Evolutionary conservation across 1,140 invertebrate species (phyloP), one percentile per base, ranked within the genome.

Genomic region (Heliconius hewitsoni): DNA sequence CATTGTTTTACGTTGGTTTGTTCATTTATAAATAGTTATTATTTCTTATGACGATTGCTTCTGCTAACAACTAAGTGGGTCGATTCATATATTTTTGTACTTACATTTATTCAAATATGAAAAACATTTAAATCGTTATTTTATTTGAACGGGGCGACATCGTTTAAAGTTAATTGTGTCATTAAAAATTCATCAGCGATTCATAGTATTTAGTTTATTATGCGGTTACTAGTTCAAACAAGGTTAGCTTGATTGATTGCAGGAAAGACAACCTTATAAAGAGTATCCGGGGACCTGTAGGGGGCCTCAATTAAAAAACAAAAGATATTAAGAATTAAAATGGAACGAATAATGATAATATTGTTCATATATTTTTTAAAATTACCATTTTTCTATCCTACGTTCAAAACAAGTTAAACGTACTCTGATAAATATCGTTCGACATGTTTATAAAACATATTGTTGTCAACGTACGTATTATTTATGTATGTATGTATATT

Each of bases 11-110:
- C 76, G 75, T 85, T 86, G 79, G 73, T 84, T 86, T 89, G 89
- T 90, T 87, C 86, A 86, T 89, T 88, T 87, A 87, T 86, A 85
- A 84, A 82, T 83, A 83, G 42, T 13, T 46, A 46, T 79, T 78
- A 77, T 73, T 83, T 83, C 82, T 84, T 82, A 85, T 74, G 74
- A 85, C 72, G 74, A 86, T 85, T 81, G 79, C 80, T 85, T 77
- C 70, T 42, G 79, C 75, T 81, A 34, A 27, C 46, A 52, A 34
- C 23, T 71, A 60, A 73, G 71, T 70, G 70, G 76, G 78, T 74
- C 42, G 74, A 1, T 73, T 74, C 76, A 80, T 73, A 83, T 71
- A 79, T 76, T 30, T 80, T 75, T 76, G 39, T 70, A 76, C 66
- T 11, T 37, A 16, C 60, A 66, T 66, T 27, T 66, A 66, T 66